Conservation (phyloP, 2,113 vertebrate genomes). For the Burhinus oedicnemus region DNA sequence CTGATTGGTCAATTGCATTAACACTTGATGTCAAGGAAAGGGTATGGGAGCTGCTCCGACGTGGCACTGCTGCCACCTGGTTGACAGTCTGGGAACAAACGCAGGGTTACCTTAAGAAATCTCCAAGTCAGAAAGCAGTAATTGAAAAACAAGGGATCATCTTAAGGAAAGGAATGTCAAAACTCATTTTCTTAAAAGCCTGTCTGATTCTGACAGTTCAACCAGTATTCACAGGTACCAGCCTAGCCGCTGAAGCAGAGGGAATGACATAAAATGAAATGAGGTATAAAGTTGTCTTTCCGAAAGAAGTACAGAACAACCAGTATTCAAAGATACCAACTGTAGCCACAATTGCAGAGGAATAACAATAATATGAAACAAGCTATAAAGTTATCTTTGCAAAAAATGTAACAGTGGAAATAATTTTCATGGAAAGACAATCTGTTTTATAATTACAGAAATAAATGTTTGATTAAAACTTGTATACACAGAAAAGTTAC, state of each 20-base stretch:
- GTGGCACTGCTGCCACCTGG: conserved; percentile 92
- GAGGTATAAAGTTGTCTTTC: not conserved
- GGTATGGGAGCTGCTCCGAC: conserved; percentile 6
- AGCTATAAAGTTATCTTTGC: not conserved
- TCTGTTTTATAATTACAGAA: not conserved
- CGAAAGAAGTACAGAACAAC: not conserved
- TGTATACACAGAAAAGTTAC: not conserved
- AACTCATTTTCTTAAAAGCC: conserved; percentile 61
- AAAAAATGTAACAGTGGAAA: not conserved
- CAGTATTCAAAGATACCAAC: not conserved
- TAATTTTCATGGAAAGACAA: not conserved
- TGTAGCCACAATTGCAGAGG: not conserved
- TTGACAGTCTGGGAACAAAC: conserved; percentile 53
- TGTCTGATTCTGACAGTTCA: conserved; percentile 29
- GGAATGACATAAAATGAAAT: not conserved
- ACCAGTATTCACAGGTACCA: not conserved
- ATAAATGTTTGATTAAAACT: not conserved
- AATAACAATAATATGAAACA: not conserved
- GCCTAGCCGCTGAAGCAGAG: not conserved
- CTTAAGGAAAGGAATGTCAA: conserved; percentile 38
- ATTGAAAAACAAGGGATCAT: conserved; percentile 28
- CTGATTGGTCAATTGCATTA: conserved; percentile 87
- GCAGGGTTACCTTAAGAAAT: not conserved
- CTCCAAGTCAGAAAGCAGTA: not conserved
- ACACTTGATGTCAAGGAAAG: conserved; percentile 77